These are phyloP conservation scores for Neolamprologus hecqui DNA, from an alignment of 2,113 vertebrate species.

Conservation along the genomic window DNA sequence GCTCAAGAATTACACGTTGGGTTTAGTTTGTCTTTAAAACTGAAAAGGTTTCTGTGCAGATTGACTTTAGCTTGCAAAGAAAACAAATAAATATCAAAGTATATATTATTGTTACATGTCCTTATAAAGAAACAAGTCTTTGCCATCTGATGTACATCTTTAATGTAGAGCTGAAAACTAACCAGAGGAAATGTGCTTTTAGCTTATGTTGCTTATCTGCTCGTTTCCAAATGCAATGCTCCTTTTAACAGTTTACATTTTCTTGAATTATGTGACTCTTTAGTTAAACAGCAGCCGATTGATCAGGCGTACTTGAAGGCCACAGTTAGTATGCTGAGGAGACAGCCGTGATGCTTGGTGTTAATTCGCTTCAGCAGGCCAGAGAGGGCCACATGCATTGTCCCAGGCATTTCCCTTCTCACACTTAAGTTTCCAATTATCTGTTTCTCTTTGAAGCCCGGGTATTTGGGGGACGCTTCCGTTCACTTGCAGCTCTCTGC, in stretches of 20 bases:
- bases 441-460: constrained; percentile 29
- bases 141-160: neutral
- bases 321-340: neutral
- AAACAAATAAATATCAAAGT: neutral
- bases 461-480: neutral
- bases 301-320: neutral
- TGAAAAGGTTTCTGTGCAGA: neutral
- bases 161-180: neutral
- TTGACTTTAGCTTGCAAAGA: neutral
- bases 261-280: neutral
- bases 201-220: neutral
- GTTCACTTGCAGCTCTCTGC: neutral
- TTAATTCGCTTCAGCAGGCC: neutral
- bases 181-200: neutral
- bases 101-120: neutral
- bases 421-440: constrained; percentile 38
- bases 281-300: neutral
- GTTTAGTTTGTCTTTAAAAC: neutral
- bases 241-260: neutral
- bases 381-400: neutral
- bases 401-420: neutral
- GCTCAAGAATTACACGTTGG: neutral
- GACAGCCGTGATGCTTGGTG: neutral
- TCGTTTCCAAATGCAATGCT: neutral
- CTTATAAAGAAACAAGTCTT: neutral